Conservation (phyloP, 2,888 invertebrate species). For the Drosophila conformis region DNA sequence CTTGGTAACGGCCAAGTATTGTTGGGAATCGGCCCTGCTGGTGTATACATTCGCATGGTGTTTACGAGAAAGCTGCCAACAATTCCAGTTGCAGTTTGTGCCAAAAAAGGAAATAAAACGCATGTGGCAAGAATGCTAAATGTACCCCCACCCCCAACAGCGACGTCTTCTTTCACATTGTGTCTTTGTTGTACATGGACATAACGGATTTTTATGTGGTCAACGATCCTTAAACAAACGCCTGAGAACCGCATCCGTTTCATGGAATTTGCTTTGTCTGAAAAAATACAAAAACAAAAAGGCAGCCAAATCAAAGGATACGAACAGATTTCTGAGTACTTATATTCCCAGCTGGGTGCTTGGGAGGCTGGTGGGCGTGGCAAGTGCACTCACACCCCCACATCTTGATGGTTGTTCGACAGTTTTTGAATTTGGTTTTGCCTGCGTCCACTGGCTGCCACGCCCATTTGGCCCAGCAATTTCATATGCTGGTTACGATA, state of each 20-base stretch:
- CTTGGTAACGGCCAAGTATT: conserved; percentile 34
- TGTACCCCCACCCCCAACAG: conserved; percentile 3
- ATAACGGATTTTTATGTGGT: conserved; percentile 78
- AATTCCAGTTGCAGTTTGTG: conserved; percentile 48
- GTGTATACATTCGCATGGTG: conserved; percentile 7
- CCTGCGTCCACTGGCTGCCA: conserved; percentile 30
- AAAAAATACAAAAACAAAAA: conserved; percentile 7
- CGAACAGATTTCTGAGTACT: conserved; percentile 31
- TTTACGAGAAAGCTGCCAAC: conserved; percentile 43
- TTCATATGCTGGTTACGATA: conserved; percentile 29
- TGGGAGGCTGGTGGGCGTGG: conserved; percentile 36
- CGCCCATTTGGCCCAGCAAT: conserved; percentile 21
- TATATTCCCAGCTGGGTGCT: conserved; percentile 1
- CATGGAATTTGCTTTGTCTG: conserved; percentile 45
- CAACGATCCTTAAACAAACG: conserved; percentile 69
- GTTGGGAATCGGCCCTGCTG: conserved; percentile 41
- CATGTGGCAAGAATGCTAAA: conserved; percentile 54
- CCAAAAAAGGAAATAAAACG: conserved; percentile 73
- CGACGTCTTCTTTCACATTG: conserved; percentile 12
- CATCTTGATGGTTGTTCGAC: conserved; percentile 30
- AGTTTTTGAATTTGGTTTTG: conserved; percentile 5
- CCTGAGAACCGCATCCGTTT: conserved; percentile 42
- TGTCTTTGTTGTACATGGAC: conserved; percentile 48
- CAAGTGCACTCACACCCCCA: conserved; percentile 19
- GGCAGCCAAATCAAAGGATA: conserved; percentile 45